These are phyloP conservation scores for Adrianichthys oophorus DNA, from an alignment of 2,797 vertebrate genomes.

Conservation along the genomic window DNA sequence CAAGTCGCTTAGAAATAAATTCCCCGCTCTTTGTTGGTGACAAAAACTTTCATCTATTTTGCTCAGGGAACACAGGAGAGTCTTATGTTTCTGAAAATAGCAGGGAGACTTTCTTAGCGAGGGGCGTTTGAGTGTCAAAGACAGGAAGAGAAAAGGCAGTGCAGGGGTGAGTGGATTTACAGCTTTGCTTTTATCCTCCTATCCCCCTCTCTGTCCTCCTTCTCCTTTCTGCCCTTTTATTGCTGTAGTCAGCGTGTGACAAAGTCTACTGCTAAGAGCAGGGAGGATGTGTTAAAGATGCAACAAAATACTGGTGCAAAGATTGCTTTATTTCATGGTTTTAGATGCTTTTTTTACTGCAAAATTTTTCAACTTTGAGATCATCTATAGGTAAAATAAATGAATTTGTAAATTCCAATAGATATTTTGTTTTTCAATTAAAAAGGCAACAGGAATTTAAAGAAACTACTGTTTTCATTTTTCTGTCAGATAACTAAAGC, in stretches of 20 bases:
- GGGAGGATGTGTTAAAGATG: constrained; percentile 37
- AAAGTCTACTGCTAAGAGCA: constrained; percentile 33
- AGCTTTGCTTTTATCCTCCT: constrained; percentile 62
- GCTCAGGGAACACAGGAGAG: constrained; percentile 38
- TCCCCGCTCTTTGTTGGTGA: constrained; percentile 45
- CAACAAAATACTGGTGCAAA: too few relatives aligned
- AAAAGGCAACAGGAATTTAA: too few relatives aligned
- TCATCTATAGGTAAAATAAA: too few relatives aligned
- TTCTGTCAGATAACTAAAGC: too few relatives aligned
- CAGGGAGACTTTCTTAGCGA: constrained; percentile 46
- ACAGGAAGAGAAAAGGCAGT: constrained; percentile 43
- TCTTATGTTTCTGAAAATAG: constrained; percentile 70
- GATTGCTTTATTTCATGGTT: too few relatives aligned
- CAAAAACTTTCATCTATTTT: constrained; percentile 58
- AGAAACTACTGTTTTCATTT: too few relatives aligned
- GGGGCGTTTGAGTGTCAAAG: constrained; percentile 48
- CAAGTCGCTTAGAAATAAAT: constrained; percentile 36
- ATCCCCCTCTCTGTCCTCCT: constrained; percentile 30
- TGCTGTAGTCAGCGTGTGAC: constrained; percentile 32
- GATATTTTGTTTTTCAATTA: too few relatives aligned
- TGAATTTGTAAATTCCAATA: too few relatives aligned
- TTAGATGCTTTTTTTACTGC: too few relatives aligned
- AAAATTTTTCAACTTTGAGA: too few relatives aligned
- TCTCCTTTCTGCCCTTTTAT: constrained; percentile 21
- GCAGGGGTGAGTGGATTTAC: constrained; percentile 56